A percentile compares a stretch with the other conserved stretches of the same genome.
phyloP scores from a whole-genome alignment of 2,113 vertebrate species.

The Anas platyrhynchos region DNA sequence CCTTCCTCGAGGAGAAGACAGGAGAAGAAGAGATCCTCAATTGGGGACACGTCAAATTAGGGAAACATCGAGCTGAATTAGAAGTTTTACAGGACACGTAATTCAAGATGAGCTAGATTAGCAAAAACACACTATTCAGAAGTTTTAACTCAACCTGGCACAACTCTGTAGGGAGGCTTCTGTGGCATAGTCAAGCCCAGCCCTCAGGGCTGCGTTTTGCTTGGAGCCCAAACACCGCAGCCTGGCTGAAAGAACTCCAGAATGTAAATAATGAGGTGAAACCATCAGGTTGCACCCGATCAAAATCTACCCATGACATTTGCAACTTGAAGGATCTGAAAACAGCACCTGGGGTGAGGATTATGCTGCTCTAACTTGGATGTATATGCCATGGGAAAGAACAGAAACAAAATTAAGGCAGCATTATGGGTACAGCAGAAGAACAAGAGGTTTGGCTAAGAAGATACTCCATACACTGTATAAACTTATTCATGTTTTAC shows the following conservation, averaged over 20 bases:
- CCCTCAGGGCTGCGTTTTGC: slow-evolving; percentile 2
- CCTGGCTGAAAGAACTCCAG: not conserved
- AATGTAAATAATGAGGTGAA: slow-evolving; percentile 27
- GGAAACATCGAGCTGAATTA: not conserved
- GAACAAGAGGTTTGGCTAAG: slow-evolving; percentile 9
- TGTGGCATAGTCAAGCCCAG: not conserved
- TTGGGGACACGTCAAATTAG: not conserved
- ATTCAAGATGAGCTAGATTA: slow-evolving; percentile 1
- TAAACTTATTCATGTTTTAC: slow-evolving; percentile 3
- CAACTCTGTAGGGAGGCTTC: not conserved
- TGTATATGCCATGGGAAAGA: slow-evolving; percentile 43
- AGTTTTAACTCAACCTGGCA: not conserved
- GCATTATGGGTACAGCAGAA: not conserved
- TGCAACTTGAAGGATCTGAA: not conserved
- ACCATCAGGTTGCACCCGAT: slow-evolving; percentile 21
- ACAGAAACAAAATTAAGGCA: slow-evolving; percentile 24
- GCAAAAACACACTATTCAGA: not conserved
- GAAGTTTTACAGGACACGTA: not conserved
- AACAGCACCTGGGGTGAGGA: slow-evolving; percentile 40
- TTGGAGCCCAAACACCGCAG: not conserved
- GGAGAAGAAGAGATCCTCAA: not conserved
- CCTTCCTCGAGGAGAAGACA: not conserved
- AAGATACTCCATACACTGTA: not conserved
- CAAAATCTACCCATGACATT: slow-evolving; percentile 7
- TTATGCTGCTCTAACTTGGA: slow-evolving; percentile 3